Evolutionary conservation across 2,888 invertebrate genomes (phyloP), one percentile per base, ranked within the genome.

Genomic region (Rhimphoctona megacephalus): DNA sequence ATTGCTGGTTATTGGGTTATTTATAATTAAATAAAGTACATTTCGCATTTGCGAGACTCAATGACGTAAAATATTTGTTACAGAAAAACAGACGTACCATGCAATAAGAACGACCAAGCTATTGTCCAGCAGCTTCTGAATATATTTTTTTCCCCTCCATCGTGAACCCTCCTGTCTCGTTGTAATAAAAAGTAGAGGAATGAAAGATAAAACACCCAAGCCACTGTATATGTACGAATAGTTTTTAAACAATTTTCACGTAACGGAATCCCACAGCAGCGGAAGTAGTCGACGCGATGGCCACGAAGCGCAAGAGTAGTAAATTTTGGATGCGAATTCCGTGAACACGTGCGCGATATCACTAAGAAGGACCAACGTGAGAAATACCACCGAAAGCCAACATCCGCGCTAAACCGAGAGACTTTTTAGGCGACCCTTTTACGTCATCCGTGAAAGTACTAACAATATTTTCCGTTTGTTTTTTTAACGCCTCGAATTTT

Each of bases 231-330:
- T 19, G 33, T 8, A 54, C 89, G 88, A 90, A 91, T 91, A 91
- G 91, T 91, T 92, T 85, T 87, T 86, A 88, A 91, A 90, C 90
- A 91, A 91, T 91, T 91, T 87, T 79, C 85, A 87, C 89, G 86
- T 83, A 61, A 61, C 61, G 36, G 25, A 88, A 88, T 89, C 80
- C 86, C 76, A 87, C 81, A 87, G 87, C 61, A 86, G 36, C 54
- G 57, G 69, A 74, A 79, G 70, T 64, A 70, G 78, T 69, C 39
- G 64, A 61, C 33, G 43, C 25, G 49, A 25, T 36, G 73, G 64
- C 17, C 83, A 64, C 88, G 80, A 57, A 82, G 82, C 79, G 88
- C 89, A 88, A 89, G 83, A 85, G 88, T 88, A 87, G 88, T 89
- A 91, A 90, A 91, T 91, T 90, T 89, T 83, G 74, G 30, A 83